A percentile compares a stretch with the other conserved stretches of the same genome.
phyloP scores from a whole-genome alignment of 2,888 invertebrate genomes.

The Sinohyriopsis cumingii region DNA sequence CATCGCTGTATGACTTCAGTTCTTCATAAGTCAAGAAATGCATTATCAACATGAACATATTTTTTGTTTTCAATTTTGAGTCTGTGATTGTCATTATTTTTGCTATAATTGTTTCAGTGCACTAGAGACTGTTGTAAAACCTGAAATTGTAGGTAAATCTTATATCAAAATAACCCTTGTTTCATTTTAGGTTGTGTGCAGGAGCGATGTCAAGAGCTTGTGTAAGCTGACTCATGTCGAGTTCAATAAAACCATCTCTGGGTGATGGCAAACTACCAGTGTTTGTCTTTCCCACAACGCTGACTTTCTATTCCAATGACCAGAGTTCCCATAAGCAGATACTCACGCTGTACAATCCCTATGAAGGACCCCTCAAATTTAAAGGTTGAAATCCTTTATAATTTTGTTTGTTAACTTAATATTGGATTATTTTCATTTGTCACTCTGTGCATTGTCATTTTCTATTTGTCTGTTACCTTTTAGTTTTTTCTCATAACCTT shows the following conservation, averaged over 20 bases:
- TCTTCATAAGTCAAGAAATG: too few relatives aligned
- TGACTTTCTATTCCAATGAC: slow-evolving; percentile 85
- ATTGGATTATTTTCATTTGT: too few relatives aligned
- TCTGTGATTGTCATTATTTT: too few relatives aligned
- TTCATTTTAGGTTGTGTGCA: background rate
- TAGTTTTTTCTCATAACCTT: too few relatives aligned
- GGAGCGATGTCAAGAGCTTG: slow-evolving; percentile 1
- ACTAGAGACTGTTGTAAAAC: too few relatives aligned
- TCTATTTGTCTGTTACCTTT: too few relatives aligned
- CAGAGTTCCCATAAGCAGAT: slow-evolving; percentile 86
- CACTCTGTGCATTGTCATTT: too few relatives aligned
- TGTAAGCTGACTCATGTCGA: slow-evolving; percentile 8
- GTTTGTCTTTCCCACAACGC: slow-evolving; percentile 84
- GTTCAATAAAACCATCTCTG: slow-evolving; percentile 15
- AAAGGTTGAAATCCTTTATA: slow-evolving; percentile 78
- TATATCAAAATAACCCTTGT: background rate
- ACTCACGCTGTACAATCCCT: slow-evolving; percentile 88
- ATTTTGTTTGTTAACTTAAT: background rate
- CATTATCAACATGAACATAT: too few relatives aligned
- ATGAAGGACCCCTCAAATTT: slow-evolving; percentile 85
- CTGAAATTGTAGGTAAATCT: background rate
- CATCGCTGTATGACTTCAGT: too few relatives aligned
- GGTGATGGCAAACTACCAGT: slow-evolving; percentile 78
- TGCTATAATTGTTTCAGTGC: too few relatives aligned
- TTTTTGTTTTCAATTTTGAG: too few relatives aligned